Evolutionary conservation across 2,888 invertebrate genomes (phyloP), one percentile per base, ranked within the genome.

Genomic region (Charanyca ferruginea): DNA sequence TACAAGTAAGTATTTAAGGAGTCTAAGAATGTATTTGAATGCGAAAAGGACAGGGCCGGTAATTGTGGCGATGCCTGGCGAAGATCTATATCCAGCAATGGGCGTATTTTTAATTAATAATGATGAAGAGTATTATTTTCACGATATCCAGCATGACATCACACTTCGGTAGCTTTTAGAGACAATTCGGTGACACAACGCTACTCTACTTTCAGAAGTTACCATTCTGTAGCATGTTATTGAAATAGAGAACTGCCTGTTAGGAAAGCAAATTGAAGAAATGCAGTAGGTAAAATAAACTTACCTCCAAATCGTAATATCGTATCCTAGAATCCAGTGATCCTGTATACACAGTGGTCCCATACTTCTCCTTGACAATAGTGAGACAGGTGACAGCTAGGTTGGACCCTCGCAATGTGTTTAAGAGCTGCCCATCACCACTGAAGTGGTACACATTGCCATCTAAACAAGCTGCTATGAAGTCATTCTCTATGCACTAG

Each of bases 381-480:
- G 96, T 95, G 16, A 97, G 89, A 73, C 97, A 97, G 0, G 97
- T 97, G 9, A 97, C 96, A 0, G 97, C 96, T 9, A 96, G 89
- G 69, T 96, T 94, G 48, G 97, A 96, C 5, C 97, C 96, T 55
- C 96, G 90, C 59, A 97, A 90, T n/a, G 96, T 96, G 71, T 95
- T 93, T 51, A 96, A 80, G 47, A 96, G 90, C 64, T 94, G 93
- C 4, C 96, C 96, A 20, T 96, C 96, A 8, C 95, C 89, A 79
- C 94, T 95, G 85, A 96, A 97, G 86, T 96, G 96, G 85, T 97
- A 97, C 52, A 97, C 95, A 76, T 96, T 96, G 60, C 97, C 97
- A 77, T 96, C 96, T 66, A 97, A 95, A 64, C 97, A 96, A 0
- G 96, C 97, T 0, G 96, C 96, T 77, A 97, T 86, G 87, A 97